A percentile compares a stretch with the other conserved stretches of the same genome.
Evolutionary conservation across 2,888 invertebrate species (phyloP).

Genomic region (Catotricha subobsoleta): DNA sequence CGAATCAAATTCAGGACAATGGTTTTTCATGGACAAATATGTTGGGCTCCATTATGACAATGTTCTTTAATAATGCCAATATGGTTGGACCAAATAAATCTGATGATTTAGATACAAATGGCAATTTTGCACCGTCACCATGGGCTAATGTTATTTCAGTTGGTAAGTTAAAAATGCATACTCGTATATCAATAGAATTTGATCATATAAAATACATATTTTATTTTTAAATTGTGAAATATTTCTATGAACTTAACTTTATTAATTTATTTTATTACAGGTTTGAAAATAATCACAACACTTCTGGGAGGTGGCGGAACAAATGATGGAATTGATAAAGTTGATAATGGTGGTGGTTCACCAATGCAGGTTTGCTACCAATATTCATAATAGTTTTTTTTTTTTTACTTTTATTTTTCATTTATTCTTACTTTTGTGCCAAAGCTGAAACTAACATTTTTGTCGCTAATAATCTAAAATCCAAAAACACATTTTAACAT

Average conservation of each 20-base stretch:
- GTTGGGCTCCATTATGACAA: conserved; percentile 71
- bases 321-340: conserved; percentile 74
- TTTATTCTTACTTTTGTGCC: too few species aligned
- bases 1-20: conserved; percentile 56
- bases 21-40: conserved; percentile 80
- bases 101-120: conserved; percentile 49
- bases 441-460: too few species aligned
- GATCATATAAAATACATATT: too few species aligned
- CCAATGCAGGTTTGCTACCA: conserved; percentile 58
- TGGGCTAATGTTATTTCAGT: conserved; percentile 78
- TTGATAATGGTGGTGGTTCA: conserved; percentile 53
- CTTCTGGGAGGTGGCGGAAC: conserved; percentile 58
- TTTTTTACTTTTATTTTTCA: too few species aligned
- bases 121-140: conserved; percentile 51
- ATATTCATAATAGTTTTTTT: too few species aligned
- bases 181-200: too few species aligned
- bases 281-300: conserved; percentile 68
- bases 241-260: conserved; percentile 5
- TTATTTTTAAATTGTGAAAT: too few species aligned
- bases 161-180: conserved; percentile 28
- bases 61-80: conserved; percentile 61
- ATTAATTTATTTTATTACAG: conserved; percentile 13
- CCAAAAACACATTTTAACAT: too few species aligned
- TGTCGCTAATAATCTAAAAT: too few species aligned
- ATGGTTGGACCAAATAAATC: conserved; percentile 42